Percentiles rank a stretch among this genome's conserved stretches.
These are phyloP conservation scores for Eupithecia subfuscata DNA, from an alignment of 2,888 invertebrate species.

Conservation along the genomic window DNA sequence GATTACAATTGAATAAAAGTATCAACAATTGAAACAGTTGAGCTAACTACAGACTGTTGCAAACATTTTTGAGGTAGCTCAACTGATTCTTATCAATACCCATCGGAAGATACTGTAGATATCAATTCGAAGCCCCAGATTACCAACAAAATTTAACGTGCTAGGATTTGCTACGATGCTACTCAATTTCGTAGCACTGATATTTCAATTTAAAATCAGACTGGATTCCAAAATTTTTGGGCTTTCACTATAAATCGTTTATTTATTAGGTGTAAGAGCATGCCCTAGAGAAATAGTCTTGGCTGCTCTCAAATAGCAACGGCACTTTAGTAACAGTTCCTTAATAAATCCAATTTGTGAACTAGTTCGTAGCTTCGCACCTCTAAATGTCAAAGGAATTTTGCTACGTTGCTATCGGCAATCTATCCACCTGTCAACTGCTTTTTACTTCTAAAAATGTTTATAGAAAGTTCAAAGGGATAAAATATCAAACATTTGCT, in stretches of 20 bases:
- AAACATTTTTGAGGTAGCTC: neutral
- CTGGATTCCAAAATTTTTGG: neutral
- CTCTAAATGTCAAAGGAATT: slow-evolving; percentile 13
- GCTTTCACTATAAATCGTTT: neutral
- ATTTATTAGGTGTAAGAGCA: neutral
- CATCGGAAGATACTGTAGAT: neutral
- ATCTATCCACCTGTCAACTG: neutral
- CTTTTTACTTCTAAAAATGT: slow-evolving; percentile 2
- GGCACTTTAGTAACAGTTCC: slow-evolving; percentile 12
- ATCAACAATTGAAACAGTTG: neutral
- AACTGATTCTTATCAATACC: neutral
- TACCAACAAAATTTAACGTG: neutral
- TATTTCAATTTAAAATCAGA: neutral
- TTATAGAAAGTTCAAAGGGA: neutral
- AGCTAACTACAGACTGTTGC: neutral
- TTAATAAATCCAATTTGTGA: slow-evolving; percentile 12
- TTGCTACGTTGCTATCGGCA: slow-evolving; percentile 9
- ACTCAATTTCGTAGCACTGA: neutral
- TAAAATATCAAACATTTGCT: slow-evolving; percentile 1
- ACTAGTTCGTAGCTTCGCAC: slow-evolving; percentile 9
- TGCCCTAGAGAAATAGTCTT: slow-evolving; percentile 6
- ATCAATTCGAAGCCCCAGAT: neutral
- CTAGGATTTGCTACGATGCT: neutral
- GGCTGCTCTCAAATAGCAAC: slow-evolving; percentile 15
- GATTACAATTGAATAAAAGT: no score